These are phyloP conservation scores for Coreoperca whiteheadi DNA, from an alignment of 2,113 vertebrate genomes.

Conservation along the genomic window DNA sequence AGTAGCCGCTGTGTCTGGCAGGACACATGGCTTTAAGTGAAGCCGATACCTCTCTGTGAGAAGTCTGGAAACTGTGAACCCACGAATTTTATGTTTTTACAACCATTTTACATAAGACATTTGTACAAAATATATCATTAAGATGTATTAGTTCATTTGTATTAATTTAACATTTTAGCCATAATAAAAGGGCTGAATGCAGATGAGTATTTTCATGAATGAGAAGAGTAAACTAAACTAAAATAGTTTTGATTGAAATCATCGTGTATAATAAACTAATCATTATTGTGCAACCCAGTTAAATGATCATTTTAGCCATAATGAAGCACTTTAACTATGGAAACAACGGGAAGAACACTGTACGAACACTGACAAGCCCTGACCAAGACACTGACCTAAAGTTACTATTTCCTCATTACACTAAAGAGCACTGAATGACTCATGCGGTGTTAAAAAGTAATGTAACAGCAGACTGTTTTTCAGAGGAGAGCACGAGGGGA, in stretches of 20 bases:
- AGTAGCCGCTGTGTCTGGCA: neutral
- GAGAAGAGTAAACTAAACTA: too few species aligned
- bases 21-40: neutral
- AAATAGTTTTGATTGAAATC: neutral
- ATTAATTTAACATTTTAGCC: neutral
- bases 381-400: too few species aligned
- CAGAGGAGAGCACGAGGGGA: conserved; percentile 96
- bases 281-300: neutral
- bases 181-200: neutral
- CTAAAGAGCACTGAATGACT: neutral
- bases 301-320: neutral
- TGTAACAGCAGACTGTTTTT: neutral
- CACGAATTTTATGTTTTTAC: neutral
- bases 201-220: neutral
- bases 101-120: neutral
- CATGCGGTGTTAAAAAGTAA: neutral
- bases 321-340: neutral
- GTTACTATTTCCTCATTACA: neutral
- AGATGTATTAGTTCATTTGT: neutral
- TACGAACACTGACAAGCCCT: neutral
- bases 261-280: neutral
- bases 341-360: neutral
- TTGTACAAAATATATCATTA: neutral
- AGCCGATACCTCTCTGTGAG: neutral
- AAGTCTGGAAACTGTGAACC: neutral